phyloP scores from a whole-genome alignment of 1,140 invertebrate genomes.

The Neodiprion fabricii region DNA sequence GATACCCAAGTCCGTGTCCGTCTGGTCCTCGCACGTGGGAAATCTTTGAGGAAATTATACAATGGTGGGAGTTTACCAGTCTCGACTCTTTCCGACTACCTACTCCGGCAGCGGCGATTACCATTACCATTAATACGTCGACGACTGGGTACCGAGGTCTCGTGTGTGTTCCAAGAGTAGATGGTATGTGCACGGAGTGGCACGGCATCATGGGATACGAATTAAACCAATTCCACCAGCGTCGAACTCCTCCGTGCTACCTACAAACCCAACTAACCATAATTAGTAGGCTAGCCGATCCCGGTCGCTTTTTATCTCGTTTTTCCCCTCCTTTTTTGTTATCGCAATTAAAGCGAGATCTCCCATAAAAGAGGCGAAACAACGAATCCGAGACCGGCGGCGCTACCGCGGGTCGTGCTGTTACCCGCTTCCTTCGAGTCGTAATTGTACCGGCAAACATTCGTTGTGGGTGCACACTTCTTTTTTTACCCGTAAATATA shows the following conservation, averaged over 20 bases:
- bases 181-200: neutral
- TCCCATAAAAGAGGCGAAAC: neutral
- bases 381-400: no score
- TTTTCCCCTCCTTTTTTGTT: neutral
- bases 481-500: no score
- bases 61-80: neutral
- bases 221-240: neutral
- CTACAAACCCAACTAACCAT: constrained; percentile 7
- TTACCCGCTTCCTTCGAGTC: no score
- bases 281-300: neutral
- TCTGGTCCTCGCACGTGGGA: neutral
- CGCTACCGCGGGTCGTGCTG: no score
- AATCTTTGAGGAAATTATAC: neutral
- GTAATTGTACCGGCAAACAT: no score
- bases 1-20: no score
- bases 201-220: neutral
- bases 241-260: neutral
- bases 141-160: neutral
- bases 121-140: neutral
- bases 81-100: neutral
- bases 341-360: neutral
- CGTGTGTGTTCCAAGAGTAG: no score
- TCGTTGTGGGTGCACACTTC: no score
- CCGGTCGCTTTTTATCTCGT: neutral
- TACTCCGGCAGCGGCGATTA: neutral